A percentile compares a stretch with the other conserved stretches of the same genome.
These are phyloP conservation scores for Galerucella nymphaeae DNA, from an alignment of 2,888 invertebrate genomes.

Conservation along the genomic window DNA sequence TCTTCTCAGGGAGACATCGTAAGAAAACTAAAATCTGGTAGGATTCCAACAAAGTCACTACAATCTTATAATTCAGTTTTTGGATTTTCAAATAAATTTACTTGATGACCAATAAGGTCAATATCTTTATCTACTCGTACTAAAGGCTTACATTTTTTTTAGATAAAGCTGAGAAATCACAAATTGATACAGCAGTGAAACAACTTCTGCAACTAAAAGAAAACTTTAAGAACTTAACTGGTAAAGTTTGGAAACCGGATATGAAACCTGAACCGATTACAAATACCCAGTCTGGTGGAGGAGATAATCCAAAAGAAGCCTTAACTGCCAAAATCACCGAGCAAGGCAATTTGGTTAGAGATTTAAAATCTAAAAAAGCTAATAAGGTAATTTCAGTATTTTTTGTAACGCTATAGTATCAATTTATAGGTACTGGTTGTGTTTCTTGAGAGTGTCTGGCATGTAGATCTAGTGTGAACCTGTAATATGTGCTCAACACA, in stretches of 20 bases:
- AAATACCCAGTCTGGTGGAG: conserved; percentile 64
- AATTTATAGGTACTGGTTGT: too few species aligned
- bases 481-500: too few species aligned
- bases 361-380: conserved; percentile 67
- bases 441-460: too few species aligned
- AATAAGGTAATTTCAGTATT: conserved; percentile 56
- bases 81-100: too few species aligned
- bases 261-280: conserved; percentile 32
- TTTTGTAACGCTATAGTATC: too few species aligned
- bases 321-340: conserved; percentile 67
- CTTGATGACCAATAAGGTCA: too few species aligned
- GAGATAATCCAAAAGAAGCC: conserved; percentile 60
- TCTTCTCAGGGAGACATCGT: conserved; percentile 26
- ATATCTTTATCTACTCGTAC: too few species aligned
- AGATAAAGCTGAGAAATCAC: conserved; percentile 64
- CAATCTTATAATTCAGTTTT: not conserved
- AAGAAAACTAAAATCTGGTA: conserved; percentile 66
- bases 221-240: conserved; percentile 70
- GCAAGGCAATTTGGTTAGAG: conserved; percentile 72
- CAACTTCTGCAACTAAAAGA: conserved; percentile 69
- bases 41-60: conserved; percentile 52
- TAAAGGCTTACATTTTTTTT: too few species aligned
- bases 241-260: conserved; percentile 68
- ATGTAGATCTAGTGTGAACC: too few species aligned
- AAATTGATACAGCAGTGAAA: conserved; percentile 70